These are phyloP conservation scores for Cuniculus paca DNA, from an alignment of 2,797 vertebrate genomes.

Conservation along the genomic window DNA sequence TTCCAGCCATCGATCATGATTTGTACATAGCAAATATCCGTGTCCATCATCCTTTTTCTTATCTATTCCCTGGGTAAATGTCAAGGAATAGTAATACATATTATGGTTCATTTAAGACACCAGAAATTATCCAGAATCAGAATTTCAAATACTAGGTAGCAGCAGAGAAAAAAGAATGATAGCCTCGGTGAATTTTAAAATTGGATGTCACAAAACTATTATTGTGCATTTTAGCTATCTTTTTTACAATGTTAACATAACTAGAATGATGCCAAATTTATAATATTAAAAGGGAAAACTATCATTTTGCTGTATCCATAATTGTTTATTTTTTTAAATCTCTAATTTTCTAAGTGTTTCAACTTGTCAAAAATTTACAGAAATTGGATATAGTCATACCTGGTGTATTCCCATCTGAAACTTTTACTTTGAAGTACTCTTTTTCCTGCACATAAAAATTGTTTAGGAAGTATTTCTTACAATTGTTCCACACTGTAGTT, in stretches of 20 bases:
- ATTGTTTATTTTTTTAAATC: constrained; percentile 62
- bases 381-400: constrained; percentile 21
- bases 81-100: background rate
- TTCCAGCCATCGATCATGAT: background rate
- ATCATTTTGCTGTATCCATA: background rate
- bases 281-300: constrained; percentile 30
- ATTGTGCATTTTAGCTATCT: constrained; percentile 4
- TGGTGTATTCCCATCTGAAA: constrained; percentile 17
- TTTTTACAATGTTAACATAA: constrained; percentile 34
- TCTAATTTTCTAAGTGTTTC: constrained; percentile 61
- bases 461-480: background rate
- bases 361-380: constrained; percentile 22
- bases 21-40: background rate
- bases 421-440: background rate
- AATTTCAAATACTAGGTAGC: constrained; percentile 41
- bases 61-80: background rate
- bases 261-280: constrained; percentile 22
- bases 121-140: background rate
- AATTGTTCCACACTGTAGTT: background rate
- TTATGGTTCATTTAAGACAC: constrained; percentile 24
- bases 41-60: background rate
- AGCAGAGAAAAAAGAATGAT: background rate
- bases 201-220: constrained; percentile 27
- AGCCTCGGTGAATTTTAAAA: constrained; percentile 51
- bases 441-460: background rate